Evolutionary conservation across 2,797 vertebrate species (phyloP).

Genomic region (Mus spretus): DNA sequence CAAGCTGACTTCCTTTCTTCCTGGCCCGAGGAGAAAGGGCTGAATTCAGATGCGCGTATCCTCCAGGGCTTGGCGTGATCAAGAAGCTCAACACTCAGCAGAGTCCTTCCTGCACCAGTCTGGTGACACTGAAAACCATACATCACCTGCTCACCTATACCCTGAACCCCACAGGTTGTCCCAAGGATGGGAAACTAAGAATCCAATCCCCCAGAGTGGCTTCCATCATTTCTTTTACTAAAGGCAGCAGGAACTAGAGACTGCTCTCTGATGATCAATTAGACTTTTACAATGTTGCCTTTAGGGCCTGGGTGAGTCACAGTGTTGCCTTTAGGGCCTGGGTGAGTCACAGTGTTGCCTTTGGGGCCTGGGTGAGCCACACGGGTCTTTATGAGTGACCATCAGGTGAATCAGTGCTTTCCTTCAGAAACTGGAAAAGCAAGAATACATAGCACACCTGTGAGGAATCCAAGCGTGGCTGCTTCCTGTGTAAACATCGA

Average conservation of each 20-base stretch:
- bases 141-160: slow-evolving; percentile 49
- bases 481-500: background rate
- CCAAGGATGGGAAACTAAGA: background rate
- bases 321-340: background rate
- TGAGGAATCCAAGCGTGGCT: background rate
- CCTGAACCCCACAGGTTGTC: background rate
- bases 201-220: background rate
- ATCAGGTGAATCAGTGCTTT: background rate
- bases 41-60: slow-evolving; percentile 71
- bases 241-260: background rate
- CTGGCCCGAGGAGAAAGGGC: slow-evolving; percentile 67
- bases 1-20: slow-evolving; percentile 76
- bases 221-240: slow-evolving; percentile 39
- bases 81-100: slow-evolving; percentile 60
- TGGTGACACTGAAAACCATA: slow-evolving; percentile 53
- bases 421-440: background rate
- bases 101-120: background rate
- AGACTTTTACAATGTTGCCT: background rate
- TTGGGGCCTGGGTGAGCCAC: background rate
- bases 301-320: background rate
- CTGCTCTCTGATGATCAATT: background rate
- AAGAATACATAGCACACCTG: background rate
- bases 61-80: slow-evolving; percentile 75
- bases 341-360: background rate
- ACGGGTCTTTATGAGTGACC: too few relatives aligned